Percentiles rank a stretch among this genome's conserved stretches.
These are phyloP conservation scores for Lophotriccus pileatus DNA, from an alignment of 2,797 vertebrate genomes.

Conservation along the genomic window DNA sequence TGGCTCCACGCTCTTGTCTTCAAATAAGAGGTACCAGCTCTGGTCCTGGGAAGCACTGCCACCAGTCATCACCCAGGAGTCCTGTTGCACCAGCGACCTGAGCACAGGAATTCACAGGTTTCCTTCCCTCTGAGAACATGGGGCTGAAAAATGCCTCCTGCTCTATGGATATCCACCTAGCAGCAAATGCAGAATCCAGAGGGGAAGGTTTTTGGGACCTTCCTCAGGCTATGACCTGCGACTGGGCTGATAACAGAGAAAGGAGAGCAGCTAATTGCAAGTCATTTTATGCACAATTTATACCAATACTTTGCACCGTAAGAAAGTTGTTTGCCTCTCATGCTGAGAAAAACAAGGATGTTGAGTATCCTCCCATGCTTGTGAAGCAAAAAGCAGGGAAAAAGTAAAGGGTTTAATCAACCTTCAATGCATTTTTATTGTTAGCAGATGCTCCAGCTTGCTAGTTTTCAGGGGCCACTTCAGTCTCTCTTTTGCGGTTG, in stretches of 20 bases:
- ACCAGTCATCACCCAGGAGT: background rate
- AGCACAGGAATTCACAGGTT: background rate
- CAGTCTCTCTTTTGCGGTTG: background rate
- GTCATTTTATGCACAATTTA: background rate
- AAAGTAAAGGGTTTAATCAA: constrained; percentile 34
- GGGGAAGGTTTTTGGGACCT: background rate
- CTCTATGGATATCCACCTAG: background rate
- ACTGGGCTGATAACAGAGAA: background rate
- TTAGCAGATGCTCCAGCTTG: constrained; percentile 47
- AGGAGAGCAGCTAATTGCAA: background rate
- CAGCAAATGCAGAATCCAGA: background rate
- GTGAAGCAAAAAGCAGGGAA: background rate
- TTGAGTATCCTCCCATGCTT: background rate
- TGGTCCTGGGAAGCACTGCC: background rate
- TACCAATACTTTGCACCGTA: background rate
- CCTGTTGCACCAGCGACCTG: background rate
- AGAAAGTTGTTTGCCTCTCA: background rate
- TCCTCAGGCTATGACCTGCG: background rate
- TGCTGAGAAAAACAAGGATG: background rate
- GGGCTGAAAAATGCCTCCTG: background rate
- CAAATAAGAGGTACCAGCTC: background rate
- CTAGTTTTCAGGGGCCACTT: background rate
- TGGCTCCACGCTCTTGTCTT: background rate
- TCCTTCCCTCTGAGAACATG: background rate
- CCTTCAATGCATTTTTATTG: constrained; percentile 32